Evolutionary conservation across 2,888 invertebrate genomes (phyloP), one percentile per base, ranked within the genome.

Genomic region (Antheraea yamamai): DNA sequence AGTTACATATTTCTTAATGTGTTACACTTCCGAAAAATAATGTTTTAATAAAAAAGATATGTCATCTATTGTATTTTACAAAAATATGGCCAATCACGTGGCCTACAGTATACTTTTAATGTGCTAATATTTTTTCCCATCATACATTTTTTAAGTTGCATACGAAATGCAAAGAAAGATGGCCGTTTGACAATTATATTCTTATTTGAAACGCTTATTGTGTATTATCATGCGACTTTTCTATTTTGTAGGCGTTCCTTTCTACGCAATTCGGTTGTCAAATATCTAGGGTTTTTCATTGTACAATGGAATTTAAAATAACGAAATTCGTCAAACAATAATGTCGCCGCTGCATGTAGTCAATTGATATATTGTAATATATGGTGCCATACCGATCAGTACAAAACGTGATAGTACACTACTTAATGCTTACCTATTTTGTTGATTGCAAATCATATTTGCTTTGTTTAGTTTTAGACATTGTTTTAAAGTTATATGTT

Each of bases 371-470:
- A n/a, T n/a, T 64, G 47, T 35, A 73, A 55, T 75, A 18, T 68
- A 75, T 75, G 74, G 81, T 81, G 81, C 81, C 81, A 80, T 81
- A 81, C 74, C 76, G 18, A 74, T 23, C 74, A 70, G 66, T 72
- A 52, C 51, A 74, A 73, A 75, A 74, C 47, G 61, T 74, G n/a
- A 26, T 35, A 26, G 72, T 74, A 55, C 66, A 23, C n/a, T n/a
- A n/a, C 39, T 70, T 47, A 75, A 72, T 71, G 47, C 39, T 26
- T 71, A 51, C 26, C 39, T 68, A 71, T 51, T 75, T 61, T 72
- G 61, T 75, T 72, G 26, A 55, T 73, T 52, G 30, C 58, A 55
- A 61, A 71, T 26, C 35, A 70, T 71, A 52, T 58, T 72, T 61
- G 71, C 72, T 75, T 73, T 61, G 47, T 74, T 74, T 74, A 70